Conservation (phyloP, 2,113 vertebrate genomes). For the Callipepla squamata region DNA sequence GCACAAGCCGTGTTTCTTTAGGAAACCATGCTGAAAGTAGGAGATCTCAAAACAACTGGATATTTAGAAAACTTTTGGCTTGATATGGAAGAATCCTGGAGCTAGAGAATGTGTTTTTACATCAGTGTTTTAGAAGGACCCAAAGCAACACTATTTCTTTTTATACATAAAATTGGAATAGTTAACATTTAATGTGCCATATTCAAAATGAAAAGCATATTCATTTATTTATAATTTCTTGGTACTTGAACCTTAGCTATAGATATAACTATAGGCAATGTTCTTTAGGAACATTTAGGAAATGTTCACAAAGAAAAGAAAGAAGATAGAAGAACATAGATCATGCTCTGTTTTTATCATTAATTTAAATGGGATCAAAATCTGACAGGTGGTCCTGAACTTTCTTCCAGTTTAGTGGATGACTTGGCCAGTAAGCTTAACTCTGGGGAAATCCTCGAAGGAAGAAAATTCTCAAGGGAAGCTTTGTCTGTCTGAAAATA, state of each 20-base stretch:
- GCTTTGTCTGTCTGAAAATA: background rate
- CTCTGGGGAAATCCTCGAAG: background rate
- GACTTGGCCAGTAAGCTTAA: background rate
- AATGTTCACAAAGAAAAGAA: background rate
- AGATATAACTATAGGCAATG: background rate
- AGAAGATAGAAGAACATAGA: background rate
- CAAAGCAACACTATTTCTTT: background rate
- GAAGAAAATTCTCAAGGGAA: background rate
- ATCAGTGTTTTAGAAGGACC: background rate
- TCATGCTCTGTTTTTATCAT: background rate
- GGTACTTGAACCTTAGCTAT: background rate
- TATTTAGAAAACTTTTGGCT: background rate
- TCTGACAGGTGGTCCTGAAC: background rate
- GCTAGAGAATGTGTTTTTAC: background rate
- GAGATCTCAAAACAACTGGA: background rate
- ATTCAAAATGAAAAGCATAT: background rate
- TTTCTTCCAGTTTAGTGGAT: background rate
- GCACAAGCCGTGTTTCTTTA: background rate
- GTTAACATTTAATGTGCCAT: background rate
- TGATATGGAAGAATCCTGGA: background rate
- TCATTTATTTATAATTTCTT: constrained; percentile 18
- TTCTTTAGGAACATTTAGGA: background rate
- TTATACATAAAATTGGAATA: background rate
- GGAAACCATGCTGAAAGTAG: background rate
- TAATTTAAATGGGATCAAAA: background rate